Evolutionary conservation across 2,888 invertebrate species (phyloP).

Genomic region (Achlya flavicornis): DNA sequence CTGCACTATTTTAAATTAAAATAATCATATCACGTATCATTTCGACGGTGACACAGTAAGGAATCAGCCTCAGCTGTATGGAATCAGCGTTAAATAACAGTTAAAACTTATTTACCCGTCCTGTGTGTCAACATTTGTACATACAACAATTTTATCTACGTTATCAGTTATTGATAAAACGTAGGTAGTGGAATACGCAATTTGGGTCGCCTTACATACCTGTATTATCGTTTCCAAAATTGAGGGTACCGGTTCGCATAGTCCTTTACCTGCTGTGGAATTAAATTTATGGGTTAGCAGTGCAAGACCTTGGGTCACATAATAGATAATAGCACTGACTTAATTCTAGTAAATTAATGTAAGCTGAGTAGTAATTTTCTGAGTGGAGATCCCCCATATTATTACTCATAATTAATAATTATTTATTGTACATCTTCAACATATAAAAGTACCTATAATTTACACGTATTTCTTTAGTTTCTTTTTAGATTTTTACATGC

Average conservation of each 20-base stretch:
- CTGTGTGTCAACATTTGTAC: conserved; percentile 42
- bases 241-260: neutral
- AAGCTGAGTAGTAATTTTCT: too few relatives aligned
- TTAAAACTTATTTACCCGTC: neutral
- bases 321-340: too few relatives aligned
- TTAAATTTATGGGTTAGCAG: neutral
- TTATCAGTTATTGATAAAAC: conserved; percentile 77
- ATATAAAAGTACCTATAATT: too few relatives aligned
- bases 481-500: too few relatives aligned
- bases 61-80: conserved; percentile 20
- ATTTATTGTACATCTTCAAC: too few relatives aligned
- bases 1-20: conserved; percentile 37
- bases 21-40: conserved; percentile 53
- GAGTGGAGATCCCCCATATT: too few relatives aligned
- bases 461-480: too few relatives aligned
- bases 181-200: conserved; percentile 60
- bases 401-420: too few relatives aligned
- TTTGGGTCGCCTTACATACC: conserved; percentile 68
- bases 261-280: neutral
- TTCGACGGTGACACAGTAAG: conserved; percentile 30
- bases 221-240: conserved; percentile 36
- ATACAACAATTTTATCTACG: conserved; percentile 75
- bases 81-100: conserved; percentile 15
- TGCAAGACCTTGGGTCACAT: too few relatives aligned
- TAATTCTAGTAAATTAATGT: too few relatives aligned